Percentiles rank a stretch among this genome's conserved stretches.
These are phyloP conservation scores for Alexandromys oeconomus DNA, from an alignment of 2,797 vertebrate genomes.

Conservation along the genomic window DNA sequence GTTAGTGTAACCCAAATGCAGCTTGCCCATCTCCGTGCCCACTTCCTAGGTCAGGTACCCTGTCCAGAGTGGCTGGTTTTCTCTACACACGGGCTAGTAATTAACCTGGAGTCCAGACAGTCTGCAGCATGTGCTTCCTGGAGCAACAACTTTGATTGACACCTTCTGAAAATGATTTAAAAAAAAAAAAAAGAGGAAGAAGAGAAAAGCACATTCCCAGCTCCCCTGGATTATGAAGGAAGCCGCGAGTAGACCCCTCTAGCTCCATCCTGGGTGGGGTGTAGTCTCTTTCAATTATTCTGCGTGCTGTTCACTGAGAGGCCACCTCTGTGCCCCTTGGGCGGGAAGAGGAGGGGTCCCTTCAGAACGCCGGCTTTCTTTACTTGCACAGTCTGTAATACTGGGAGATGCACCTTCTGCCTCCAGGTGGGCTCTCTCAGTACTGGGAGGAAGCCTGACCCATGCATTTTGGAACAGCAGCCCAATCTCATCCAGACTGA, in stretches of 20 bases:
- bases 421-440: background rate
- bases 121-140: background rate
- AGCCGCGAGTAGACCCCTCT: fast-evolving
- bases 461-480: background rate
- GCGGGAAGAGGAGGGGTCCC: background rate
- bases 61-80: background rate
- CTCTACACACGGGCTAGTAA: background rate
- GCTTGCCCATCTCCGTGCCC: background rate
- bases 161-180: background rate
- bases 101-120: background rate
- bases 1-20: background rate
- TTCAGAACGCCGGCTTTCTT: background rate
- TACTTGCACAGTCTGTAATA: background rate
- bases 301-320: background rate
- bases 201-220: background rate
- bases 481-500: background rate
- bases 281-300: background rate
- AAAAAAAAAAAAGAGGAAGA: background rate
- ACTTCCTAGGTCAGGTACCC: background rate
- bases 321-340: background rate
- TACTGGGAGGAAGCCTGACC: background rate
- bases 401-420: background rate
- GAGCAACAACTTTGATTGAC: background rate
- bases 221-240: background rate
- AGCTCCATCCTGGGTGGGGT: too few species aligned